phyloP scores from a whole-genome alignment of 1,140 invertebrate species.

The Caerostris extrusa region DNA sequence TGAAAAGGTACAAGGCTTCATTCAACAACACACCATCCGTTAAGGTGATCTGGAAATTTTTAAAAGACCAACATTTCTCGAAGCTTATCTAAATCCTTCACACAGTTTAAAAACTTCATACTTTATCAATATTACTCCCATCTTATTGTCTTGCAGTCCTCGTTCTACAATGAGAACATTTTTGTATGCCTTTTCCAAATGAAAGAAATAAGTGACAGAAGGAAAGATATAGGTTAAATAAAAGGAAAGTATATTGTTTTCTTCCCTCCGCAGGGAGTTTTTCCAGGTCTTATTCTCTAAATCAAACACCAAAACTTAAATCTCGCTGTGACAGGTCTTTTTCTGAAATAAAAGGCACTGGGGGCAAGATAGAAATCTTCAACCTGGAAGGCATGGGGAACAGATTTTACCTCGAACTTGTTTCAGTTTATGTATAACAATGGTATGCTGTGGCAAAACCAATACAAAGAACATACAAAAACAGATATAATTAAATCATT shows the following conservation, averaged over 20 bases:
- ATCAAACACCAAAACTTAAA: conserved; percentile 29
- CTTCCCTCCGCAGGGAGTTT: not conserved
- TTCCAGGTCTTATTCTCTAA: conserved; percentile 3
- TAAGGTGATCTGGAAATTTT: too few species aligned
- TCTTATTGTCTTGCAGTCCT: too few species aligned
- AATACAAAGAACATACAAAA: not conserved
- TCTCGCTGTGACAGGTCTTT: conserved; percentile 26
- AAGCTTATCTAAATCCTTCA: too few species aligned
- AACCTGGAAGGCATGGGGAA: not conserved
- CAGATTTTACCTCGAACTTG: not conserved
- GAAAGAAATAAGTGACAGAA: too few species aligned
- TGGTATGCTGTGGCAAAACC: not conserved
- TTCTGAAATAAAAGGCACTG: not conserved
- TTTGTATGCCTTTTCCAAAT: too few species aligned
- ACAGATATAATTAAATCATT: too few species aligned
- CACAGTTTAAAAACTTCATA: too few species aligned
- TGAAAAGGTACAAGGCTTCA: too few species aligned
- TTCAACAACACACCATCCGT: too few species aligned
- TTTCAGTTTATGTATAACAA: not conserved
- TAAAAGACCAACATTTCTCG: too few species aligned
- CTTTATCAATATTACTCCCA: too few species aligned
- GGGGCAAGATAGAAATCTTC: not conserved
- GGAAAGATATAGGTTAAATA: conserved; percentile 24
- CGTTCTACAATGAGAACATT: too few species aligned
- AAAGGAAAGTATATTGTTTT: conserved; percentile 37